phyloP scores from a whole-genome alignment of 2,888 invertebrate genomes.

The Limulus polyphemus region DNA sequence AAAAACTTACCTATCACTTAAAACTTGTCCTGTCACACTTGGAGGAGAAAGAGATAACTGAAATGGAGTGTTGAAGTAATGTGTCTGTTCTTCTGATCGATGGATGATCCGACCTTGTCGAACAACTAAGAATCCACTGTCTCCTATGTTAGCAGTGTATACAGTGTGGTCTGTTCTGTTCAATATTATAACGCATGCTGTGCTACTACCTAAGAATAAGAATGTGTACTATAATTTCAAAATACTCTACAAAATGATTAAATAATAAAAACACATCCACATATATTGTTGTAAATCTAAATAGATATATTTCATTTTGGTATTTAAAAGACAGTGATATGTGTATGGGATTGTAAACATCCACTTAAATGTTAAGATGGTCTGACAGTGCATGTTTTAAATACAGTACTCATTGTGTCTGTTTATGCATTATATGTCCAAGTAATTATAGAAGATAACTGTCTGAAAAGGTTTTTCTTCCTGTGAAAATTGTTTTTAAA shows the following conservation, averaged over 20 bases:
- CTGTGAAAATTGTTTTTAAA: too few relatives aligned
- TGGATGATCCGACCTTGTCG: constrained; percentile 74
- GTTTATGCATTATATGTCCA: too few relatives aligned
- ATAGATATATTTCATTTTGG: too few relatives aligned
- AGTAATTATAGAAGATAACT: too few relatives aligned
- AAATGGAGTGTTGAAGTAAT: constrained; percentile 98
- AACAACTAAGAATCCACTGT: constrained; percentile 92
- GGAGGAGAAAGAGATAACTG: constrained; percentile 90
- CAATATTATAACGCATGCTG: constrained; percentile 89
- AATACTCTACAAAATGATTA: neutral
- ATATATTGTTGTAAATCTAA: too few relatives aligned
- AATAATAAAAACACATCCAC: neutral
- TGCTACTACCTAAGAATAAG: constrained; percentile 67
- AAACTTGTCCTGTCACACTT: constrained; percentile 68
- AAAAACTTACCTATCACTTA: constrained; percentile 64
- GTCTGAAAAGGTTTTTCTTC: too few relatives aligned
- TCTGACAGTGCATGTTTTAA: neutral
- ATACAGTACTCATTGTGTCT: neutral
- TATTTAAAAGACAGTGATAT: too few relatives aligned
- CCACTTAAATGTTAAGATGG: neutral
- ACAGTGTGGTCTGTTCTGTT: constrained; percentile 78
- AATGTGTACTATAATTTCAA: constrained; percentile 1
- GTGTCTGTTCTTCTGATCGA: constrained; percentile 91
- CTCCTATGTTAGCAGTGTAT: constrained; percentile 96
- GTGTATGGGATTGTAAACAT: neutral